Evolutionary conservation across 2,888 invertebrate species (phyloP), one percentile per base, ranked within the genome.

Genomic region (Trissolcus brochymenae): DNA sequence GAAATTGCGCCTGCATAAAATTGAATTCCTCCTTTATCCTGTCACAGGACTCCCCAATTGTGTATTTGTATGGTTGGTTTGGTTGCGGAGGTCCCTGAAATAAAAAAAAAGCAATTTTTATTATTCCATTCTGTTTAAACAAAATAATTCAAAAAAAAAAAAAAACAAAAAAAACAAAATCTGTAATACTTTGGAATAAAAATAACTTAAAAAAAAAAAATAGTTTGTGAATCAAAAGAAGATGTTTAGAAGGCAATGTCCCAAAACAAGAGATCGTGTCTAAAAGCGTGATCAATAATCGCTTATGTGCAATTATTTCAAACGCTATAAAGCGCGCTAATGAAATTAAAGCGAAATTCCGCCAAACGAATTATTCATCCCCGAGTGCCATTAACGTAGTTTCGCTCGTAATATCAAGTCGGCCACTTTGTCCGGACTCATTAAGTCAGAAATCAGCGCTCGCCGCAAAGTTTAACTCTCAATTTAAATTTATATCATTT

Each of bases 1-100:
- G 97, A 91, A 97, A 97, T 91, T 98, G 97, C 75, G 96, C 95
- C 90, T 98, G 97, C 81, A 98, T 92, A 90, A 96, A 97, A 90
- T 95, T 96, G 90, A 97, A 97, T 90, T 98, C 97, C 90, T 98
- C 97, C 90, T 98, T 98, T 86, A 98, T 97, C 88, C 97, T 92
- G 90, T 98, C 97, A 90, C 97, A 97, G 79, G 95, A 95, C 90
- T 98, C 98, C 73, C 94, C 94, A 81, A 98, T 95, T 80, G 97
- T 96, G 90, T 97, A 97, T 91, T 97, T 97, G 90, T 96, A 96
- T 79, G 95, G 96, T 91, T 97, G 97, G 61, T 96, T 96, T 80
- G 96, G 95, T 89, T 96, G 96, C 82, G 95, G 95, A 80, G 95
- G 95, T 86, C 94, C 95, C 95, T 95, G 92, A 76, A 91, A 91